Evolutionary conservation across 1,140 invertebrate species (phyloP).

Genomic region (Caligus rogercresseyi): DNA sequence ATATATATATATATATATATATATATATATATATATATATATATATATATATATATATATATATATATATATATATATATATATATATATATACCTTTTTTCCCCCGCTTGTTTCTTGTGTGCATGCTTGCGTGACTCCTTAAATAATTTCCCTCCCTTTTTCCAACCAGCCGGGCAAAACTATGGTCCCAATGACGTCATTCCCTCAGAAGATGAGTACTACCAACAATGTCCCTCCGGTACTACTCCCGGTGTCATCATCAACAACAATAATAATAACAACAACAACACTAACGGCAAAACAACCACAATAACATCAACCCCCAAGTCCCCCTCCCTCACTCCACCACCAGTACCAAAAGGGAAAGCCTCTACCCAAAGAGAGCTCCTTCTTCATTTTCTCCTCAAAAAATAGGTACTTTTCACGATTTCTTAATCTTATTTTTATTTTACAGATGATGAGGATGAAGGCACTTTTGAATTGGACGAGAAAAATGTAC

Average conservation of each 20-base stretch:
- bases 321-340: neutral
- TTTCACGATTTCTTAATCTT: neutral
- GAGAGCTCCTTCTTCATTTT: constrained; percentile 44
- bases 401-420: constrained; percentile 32
- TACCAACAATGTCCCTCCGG: constrained; percentile 32
- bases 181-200: constrained; percentile 4
- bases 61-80: no score
- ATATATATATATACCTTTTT: no score
- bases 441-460: constrained; percentile 1
- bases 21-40: no score
- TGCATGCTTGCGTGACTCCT: no score
- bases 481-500: neutral
- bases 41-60: no score
- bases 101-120: no score
- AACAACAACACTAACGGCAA: neutral
- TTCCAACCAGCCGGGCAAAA: neutral
- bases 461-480: constrained; percentile 8
- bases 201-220: constrained; percentile 28
- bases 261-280: constrained; percentile 30
- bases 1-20: no score
- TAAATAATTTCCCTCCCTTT: constrained; percentile 25
- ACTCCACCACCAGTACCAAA: constrained; percentile 24
- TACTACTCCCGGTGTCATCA: constrained; percentile 62
- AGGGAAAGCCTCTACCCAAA: constrained; percentile 45
- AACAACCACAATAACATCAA: neutral